Conservation (phyloP, 2,888 invertebrate species). For the Drosophila birchii region DNA sequence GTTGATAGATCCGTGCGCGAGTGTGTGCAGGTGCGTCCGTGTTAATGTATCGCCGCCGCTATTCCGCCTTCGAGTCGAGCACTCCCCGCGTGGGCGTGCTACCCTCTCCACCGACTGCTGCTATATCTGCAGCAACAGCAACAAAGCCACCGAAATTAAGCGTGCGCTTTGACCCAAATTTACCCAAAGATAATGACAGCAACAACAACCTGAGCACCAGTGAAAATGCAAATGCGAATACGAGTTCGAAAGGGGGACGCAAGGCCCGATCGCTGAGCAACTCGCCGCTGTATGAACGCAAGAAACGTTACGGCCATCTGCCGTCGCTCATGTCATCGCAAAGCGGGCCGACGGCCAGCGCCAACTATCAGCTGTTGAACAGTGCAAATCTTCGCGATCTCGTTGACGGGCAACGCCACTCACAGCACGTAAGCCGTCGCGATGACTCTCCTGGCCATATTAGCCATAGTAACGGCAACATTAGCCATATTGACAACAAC, state of each 20-base stretch:
- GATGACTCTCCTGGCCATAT: conserved; percentile 54
- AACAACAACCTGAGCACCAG: conserved; percentile 43
- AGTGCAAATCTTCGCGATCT: conserved; percentile 67
- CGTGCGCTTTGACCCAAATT: conserved; percentile 75
- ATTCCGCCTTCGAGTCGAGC: conserved; percentile 83
- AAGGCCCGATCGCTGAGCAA: conserved; percentile 83
- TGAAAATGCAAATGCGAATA: conserved; percentile 36
- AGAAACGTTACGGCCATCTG: conserved; percentile 78
- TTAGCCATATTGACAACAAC: conserved; percentile 30
- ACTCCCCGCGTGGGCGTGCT: conserved; percentile 78
- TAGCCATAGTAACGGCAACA: conserved; percentile 35
- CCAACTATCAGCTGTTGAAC: conserved; percentile 71
- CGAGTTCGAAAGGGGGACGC: conserved; percentile 62
- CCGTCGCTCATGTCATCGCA: conserved; percentile 66
- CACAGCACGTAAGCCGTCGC: conserved; percentile 81
- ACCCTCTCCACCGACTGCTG: conserved; percentile 57
- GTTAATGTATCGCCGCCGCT: conserved; percentile 84
- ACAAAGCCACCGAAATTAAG: conserved; percentile 57
- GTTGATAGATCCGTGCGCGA: conserved; percentile 18
- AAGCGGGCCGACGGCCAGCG: conserved; percentile 61
- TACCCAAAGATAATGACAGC: conserved; percentile 62
- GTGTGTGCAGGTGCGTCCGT: conserved; percentile 38
- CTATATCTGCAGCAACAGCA: conserved; percentile 26
- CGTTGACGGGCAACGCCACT: conserved; percentile 71
- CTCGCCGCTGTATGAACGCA: conserved; percentile 81